Evolutionary conservation across 2,888 invertebrate species (phyloP), one percentile per base, ranked within the genome.

Genomic region (Platerodrilus igneus): DNA sequence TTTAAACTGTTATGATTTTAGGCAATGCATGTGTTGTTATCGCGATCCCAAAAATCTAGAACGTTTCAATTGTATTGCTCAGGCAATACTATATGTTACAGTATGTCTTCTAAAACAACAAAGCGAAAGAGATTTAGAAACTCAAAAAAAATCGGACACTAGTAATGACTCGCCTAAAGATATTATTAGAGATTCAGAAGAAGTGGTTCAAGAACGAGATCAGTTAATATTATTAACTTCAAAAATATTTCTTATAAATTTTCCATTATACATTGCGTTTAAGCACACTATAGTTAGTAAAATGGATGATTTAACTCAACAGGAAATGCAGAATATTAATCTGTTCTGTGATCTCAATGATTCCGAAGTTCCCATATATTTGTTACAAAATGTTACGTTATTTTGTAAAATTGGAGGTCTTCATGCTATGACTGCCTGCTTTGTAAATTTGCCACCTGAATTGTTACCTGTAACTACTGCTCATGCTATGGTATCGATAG

Each of bases 11-110:
- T n/a, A n/a, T n/a, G 37, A 33, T 62, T 78, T 43, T 68, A 90
- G 91, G 65, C 93, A 94, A 73, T 94, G 94, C 65, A 90, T 92
- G 84, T 94, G 94, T 70, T 87, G 91, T 69, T 93, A 89, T 69
- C 79, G 92, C 56, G 93, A 93, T 71, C 79, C 82, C 40, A 91
- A 91, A 69, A 93, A 93, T 69, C 86, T 90, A 70, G 93, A 93
- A 64, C 78, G 90, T 53, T 88, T 93, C 67, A 90, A 90, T 67
- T 76, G 86, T 60, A 76, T 94, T 55, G 85, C 91, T 21, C 92
- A 93, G 67, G 86, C 90, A 49, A 79, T 93, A 55, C 79, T 93
- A 44, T 83, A 84, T 58, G 75, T 89, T 53, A 83, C 87, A 30
- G 83, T 93, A 41, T 83, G 85, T 63, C 84, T 91, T 65, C 73